phyloP scores from a whole-genome alignment of 1,140 invertebrate genomes.

The Zaprionus capensis region DNA sequence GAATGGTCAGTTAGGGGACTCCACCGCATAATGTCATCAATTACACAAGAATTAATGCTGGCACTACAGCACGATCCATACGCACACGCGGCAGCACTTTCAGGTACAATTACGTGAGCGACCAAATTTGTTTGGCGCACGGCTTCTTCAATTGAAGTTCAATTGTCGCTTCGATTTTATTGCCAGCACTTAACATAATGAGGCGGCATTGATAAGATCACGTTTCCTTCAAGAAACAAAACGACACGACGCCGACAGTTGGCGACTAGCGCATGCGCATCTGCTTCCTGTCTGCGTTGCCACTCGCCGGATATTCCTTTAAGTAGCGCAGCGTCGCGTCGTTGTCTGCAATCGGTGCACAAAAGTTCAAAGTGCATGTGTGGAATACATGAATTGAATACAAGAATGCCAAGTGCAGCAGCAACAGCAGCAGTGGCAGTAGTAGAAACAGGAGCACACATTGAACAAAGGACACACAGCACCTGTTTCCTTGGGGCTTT shows the following conservation, averaged over 20 bases:
- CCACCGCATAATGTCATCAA: slow-evolving; percentile 40
- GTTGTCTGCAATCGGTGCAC: slow-evolving; percentile 64
- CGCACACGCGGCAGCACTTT: slow-evolving; percentile 23
- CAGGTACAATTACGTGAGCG: slow-evolving; percentile 50
- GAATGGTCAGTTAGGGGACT: slow-evolving; percentile 12
- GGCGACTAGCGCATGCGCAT: slow-evolving; percentile 68
- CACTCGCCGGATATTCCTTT: slow-evolving; percentile 74
- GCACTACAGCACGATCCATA: slow-evolving; percentile 52
- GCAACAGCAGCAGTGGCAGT: neutral
- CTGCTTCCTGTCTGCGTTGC: slow-evolving; percentile 70
- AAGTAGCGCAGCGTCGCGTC: slow-evolving; percentile 41
- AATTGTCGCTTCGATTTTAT: slow-evolving; percentile 79
- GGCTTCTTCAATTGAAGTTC: slow-evolving; percentile 79
- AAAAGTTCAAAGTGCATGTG: slow-evolving; percentile 77
- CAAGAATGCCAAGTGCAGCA: slow-evolving; percentile 60
- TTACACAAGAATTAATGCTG: slow-evolving; percentile 63
- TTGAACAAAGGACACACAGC: slow-evolving; percentile 71
- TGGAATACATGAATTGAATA: slow-evolving; percentile 46
- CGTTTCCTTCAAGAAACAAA: slow-evolving; percentile 57
- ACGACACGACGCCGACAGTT: slow-evolving; percentile 43
- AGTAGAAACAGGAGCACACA: neutral
- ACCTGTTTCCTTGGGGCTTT: slow-evolving; percentile 82
- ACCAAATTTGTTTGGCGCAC: slow-evolving; percentile 35
- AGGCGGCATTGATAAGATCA: slow-evolving; percentile 74
- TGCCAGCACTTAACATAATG: slow-evolving; percentile 81